Evolutionary conservation across 1,140 invertebrate genomes (phyloP), one percentile per base, ranked within the genome.

Genomic region (Drosophila virilis): DNA sequence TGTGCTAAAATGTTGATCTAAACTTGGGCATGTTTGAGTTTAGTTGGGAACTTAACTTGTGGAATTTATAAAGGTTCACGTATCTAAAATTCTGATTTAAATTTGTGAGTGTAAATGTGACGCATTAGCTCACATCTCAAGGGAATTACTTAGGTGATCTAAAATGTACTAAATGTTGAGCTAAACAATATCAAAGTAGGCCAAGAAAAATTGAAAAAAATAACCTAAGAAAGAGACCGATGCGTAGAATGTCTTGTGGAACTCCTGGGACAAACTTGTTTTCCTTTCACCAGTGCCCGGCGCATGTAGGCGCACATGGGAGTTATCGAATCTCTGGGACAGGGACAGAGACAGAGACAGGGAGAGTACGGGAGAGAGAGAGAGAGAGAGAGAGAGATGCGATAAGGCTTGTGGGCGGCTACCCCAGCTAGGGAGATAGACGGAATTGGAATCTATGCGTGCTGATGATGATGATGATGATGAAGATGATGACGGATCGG

Each of bases 371-470:
- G 38, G 13, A 64, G 35, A 33, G 28, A 6, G 15, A 22, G 38
- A 33, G 9, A 46, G 5, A 38, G 32, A 15, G 40, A 37, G 22
- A 54, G 28, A 17, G 3, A 13, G 15, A 38, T 9, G 52, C 17
- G 64, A 43, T 59, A 59, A 59, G n/a, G 52, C 45, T 37, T 61
- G 46, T 69, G 58, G 28, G 66, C 65, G 43, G 55, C 43, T 59
- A 67, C 54, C 13, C 52, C 35, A 58, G 54, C 17, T 59, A 5
- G 22, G 48, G 66, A 10, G 48, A 61, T 54, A 33, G 58, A 54
- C 54, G 17, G 9, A 45, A 38, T 55, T 64, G 40, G 51, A 45
- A 70, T 55, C 48, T 40, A 15, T 22, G 42, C n/a, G 32, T 32
- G 28, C 15, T 9, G 32, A 55, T 55, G 32, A 45, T 50, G 37